Evolutionary conservation across 2,113 vertebrate species (phyloP), one percentile per base, ranked within the genome.

Genomic region (Atlantisia rogersi): DNA sequence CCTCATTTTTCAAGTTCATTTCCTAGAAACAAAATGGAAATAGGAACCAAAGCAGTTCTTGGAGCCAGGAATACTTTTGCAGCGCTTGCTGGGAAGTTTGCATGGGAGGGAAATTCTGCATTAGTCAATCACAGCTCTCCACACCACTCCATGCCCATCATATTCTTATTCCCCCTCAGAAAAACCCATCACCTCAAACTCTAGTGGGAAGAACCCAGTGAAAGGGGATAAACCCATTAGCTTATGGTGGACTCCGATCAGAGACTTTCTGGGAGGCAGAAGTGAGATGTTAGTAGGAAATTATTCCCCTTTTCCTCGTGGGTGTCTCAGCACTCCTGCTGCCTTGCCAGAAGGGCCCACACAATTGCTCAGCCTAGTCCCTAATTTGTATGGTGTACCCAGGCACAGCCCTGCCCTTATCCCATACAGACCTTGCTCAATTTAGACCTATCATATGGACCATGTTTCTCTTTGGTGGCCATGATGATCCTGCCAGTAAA

Each of bases 401-500:
- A 12, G 44, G 44, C 37, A 22, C 28, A 9, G n/a, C 6, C 89
- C 69, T 67, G n/a, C 14, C 75, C 39, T 18, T 22, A 12, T 35
- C 42, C 3, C 8, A 0, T 26, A 80, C 94, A 1, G 52, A 99
- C 99, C 98, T 99, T 99, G 94, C 98, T 99, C 56, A 99, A 97
- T 86, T 99, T 99, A 81, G 99, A 88, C 67, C 98, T 98, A 98
- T 99, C 99, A 15, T 98, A 98, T 0, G 99, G 99, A 15, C 97
- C 94, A 1, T 99, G 88, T 5, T 80, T 95, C 85, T 99, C 99
- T 35, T 88, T 98, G 86, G 98, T 99, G 79, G 98, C 95, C 86
- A 99, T 97, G 94, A 99, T 73, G 91, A 99, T 98, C 90, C 98
- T 97, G 83, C 99, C 99, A 0, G 92, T 97, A 80, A 99, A 99